Evolutionary conservation across 2,113 vertebrate genomes (phyloP).

Genomic region (Climacteris rufus): DNA sequence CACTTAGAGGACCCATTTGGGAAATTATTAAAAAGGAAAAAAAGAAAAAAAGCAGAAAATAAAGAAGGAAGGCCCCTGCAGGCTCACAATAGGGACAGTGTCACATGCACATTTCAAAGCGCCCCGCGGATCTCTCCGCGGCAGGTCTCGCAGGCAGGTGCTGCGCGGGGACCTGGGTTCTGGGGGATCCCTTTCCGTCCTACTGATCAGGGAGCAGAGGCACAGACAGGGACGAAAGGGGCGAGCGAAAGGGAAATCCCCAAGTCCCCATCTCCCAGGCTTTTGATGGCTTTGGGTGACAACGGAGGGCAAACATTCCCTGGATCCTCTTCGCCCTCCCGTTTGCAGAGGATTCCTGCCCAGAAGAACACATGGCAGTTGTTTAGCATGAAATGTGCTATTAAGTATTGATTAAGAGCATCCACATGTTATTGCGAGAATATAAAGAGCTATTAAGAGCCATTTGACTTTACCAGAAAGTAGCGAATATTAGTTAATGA

Average conservation of each 20-base stretch:
- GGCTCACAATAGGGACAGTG: neutral
- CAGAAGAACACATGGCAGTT: neutral
- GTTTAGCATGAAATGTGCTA: neutral
- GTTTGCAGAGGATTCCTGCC: neutral
- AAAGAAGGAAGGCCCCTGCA: neutral
- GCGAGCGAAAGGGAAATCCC: no score
- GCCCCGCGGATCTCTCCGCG: neutral
- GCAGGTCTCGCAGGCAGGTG: neutral
- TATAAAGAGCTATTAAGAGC: slow-evolving; percentile 36
- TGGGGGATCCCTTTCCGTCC: neutral
- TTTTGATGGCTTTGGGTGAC: neutral
- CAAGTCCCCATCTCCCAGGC: neutral
- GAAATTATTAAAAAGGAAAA: neutral
- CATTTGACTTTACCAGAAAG: slow-evolving; percentile 56
- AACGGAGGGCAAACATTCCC: neutral
- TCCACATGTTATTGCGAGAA: slow-evolving; percentile 44
- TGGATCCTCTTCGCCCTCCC: neutral
- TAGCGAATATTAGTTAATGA: slow-evolving; percentile 42
- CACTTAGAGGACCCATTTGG: neutral
- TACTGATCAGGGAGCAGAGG: neutral
- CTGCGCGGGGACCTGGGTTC: accelerated
- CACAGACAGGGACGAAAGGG: neutral
- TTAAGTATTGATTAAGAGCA: slow-evolving; percentile 54
- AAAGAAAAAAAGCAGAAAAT: neutral
- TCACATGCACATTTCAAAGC: neutral